Evolutionary conservation across 2,888 invertebrate genomes (phyloP).

Genomic region (Cyclophora punctaria): DNA sequence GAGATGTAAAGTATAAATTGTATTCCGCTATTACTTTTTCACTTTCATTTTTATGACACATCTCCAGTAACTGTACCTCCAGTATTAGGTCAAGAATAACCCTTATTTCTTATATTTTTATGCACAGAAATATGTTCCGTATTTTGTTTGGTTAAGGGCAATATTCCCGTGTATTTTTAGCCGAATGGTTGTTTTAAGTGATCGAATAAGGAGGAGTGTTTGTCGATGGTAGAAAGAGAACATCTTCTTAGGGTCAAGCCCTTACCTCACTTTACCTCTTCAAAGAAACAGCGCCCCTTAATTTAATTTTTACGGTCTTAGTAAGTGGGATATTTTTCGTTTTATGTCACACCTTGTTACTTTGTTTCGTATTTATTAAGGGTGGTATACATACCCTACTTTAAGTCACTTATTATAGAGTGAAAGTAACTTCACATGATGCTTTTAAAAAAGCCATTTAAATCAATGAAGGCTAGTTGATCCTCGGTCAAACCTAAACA

Average conservation of each 20-base stretch:
- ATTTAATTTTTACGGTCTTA: conserved; percentile 27
- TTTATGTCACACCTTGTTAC: too few species aligned
- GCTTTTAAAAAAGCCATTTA: too few species aligned
- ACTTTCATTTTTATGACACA: conserved; percentile 13
- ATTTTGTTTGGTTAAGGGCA: not conserved
- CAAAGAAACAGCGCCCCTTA: conserved; percentile 22
- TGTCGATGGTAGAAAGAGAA: conserved; percentile 15
- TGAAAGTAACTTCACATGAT: too few species aligned
- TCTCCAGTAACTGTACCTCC: conserved; percentile 9
- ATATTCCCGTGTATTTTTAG: not conserved
- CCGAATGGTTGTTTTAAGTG: conserved; percentile 13
- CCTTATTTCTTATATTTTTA: not conserved
- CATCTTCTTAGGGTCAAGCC: conserved; percentile 13
- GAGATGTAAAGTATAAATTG: not conserved
- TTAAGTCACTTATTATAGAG: too few species aligned
- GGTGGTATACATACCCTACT: too few species aligned
- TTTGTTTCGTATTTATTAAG: too few species aligned
- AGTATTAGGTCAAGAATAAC: conserved; percentile 14
- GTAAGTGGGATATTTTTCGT: conserved; percentile 5
- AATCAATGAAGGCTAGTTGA: too few species aligned
- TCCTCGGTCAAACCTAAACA: too few species aligned
- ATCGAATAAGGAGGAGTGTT: conserved; percentile 17
- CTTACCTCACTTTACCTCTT: conserved; percentile 22
- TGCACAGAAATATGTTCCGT: not conserved
- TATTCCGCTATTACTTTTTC: conserved; percentile 2